Base-by-base conservation (phyloP, 2,113 vertebrate genomes). In the Chauna torquata region DNA sequence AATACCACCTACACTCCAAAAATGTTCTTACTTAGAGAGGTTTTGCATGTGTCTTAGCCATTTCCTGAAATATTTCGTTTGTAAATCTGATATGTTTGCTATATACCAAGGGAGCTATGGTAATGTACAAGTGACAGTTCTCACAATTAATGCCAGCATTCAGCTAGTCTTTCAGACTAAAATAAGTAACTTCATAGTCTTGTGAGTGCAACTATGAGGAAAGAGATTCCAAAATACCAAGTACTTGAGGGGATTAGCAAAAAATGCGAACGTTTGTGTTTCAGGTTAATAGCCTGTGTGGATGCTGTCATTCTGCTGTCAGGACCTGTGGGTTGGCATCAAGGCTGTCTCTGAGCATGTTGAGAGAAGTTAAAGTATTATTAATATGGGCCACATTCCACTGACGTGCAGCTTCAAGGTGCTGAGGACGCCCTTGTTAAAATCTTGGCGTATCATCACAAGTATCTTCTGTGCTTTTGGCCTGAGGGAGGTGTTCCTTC, bases 371-470 rank as follows among this genome's bases (percentile, higher is more conserved):
- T 82, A 30, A 81, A 95, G 58, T 45, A 54, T 91, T 91, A 86
- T 88, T 94, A 92, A 80, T 55, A 36, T 15, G 57, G 79, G 80
- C 75, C 68, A 80, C 55, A 74, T 96, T 96, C 95, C 96, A 96
- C 32, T 19, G 82, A 79, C 75, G 70, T 93, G 90, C 87, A 79
- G 58, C 49, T 89, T 91, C 0, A 16, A 87, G 74, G 66, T 96
- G 70, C 89, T 94, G 86, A 95, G 95, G 93, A 96, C 68, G 76
- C 82, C 86, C 75, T 86, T 83, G 77, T 91, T 96, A 88, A 92
- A 95, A 50, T 32, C 85, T 80, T 97, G 96, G 95, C 85, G 85
- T 66, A 86, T 94, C 88, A 86, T 91, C 94, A 96, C 79, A 97
- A 79, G 90, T 40, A 79, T 94, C 82, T 80, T 64, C 90, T 25